Conservation (phyloP, 2,888 invertebrate species). For the Lasioglossum zephyrum region DNA sequence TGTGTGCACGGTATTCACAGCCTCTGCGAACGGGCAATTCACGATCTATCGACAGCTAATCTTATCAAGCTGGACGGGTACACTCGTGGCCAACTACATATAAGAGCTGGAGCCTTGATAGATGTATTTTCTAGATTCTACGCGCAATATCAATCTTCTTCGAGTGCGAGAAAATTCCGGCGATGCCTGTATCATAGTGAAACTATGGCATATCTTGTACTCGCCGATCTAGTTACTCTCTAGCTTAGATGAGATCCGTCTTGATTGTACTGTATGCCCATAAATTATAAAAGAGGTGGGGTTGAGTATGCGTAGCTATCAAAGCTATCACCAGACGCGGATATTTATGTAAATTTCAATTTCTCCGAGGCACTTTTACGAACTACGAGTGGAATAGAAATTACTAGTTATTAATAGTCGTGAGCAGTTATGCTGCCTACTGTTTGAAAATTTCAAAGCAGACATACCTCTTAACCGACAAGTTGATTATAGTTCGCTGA, state of each 20-base stretch:
- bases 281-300: neutral
- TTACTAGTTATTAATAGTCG: neutral
- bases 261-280: slow-evolving; percentile 8
- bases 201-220: neutral
- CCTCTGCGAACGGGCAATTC: slow-evolving; percentile 34
- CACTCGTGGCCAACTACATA: slow-evolving; percentile 37
- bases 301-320: neutral
- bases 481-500: neutral
- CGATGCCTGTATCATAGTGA: slow-evolving; percentile 16
- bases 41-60: slow-evolving; percentile 47
- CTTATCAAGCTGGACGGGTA: slow-evolving; percentile 38
- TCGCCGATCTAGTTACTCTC: slow-evolving; percentile 41
- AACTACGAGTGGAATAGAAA: neutral
- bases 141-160: slow-evolving; percentile 42
- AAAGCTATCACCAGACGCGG: neutral
- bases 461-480: neutral
- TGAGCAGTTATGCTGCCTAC: neutral
- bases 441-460: neutral
- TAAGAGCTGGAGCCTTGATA: slow-evolving; percentile 32
- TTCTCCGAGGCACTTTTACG: neutral
- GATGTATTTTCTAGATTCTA: slow-evolving; percentile 28
- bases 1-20: slow-evolving; percentile 3
- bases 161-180: slow-evolving; percentile 21
- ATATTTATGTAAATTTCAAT: neutral
- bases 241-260: neutral